These are phyloP conservation scores for Axis porcinus DNA, from an alignment of 2,113 vertebrate species.

Conservation along the genomic window DNA sequence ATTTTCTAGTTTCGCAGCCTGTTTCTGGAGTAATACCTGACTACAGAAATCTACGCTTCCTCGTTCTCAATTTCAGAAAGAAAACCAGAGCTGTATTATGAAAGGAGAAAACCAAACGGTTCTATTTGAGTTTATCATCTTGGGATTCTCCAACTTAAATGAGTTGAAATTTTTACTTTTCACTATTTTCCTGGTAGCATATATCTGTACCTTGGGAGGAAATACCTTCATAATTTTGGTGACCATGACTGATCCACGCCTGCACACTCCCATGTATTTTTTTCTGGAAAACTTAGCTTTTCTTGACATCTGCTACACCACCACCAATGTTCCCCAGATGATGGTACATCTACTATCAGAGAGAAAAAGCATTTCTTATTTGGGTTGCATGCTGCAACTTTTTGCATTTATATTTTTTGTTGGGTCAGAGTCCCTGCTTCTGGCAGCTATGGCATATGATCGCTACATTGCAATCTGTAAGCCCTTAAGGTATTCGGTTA, in stretches of 20 bases:
- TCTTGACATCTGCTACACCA: slow-evolving; percentile 47
- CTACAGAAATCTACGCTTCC: background rate
- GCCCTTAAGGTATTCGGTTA: slow-evolving; percentile 31
- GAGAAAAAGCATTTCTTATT: slow-evolving; percentile 12
- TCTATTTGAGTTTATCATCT: slow-evolving; percentile 27
- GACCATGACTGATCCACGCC: background rate
- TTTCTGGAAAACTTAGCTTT: slow-evolving; percentile 33
- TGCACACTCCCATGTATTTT: slow-evolving; percentile 38
- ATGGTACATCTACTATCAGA: slow-evolving; percentile 19
- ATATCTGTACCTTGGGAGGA: slow-evolving; percentile 15
- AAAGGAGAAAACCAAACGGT: slow-evolving; percentile 4
- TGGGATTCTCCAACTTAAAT: slow-evolving; percentile 22
- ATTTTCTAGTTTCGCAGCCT: background rate
- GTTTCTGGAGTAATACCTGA: background rate
- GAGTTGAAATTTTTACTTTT: slow-evolving; percentile 13
- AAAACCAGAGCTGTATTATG: background rate
- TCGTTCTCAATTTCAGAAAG: background rate
- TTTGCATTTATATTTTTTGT: slow-evolving; percentile 54
- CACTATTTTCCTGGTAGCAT: background rate
- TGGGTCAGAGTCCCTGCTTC: slow-evolving; percentile 21
- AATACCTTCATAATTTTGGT: slow-evolving; percentile 37
- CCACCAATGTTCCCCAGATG: slow-evolving; percentile 36
- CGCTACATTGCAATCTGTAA: slow-evolving; percentile 57
- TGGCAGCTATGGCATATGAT: slow-evolving; percentile 60
- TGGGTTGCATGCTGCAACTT: slow-evolving; percentile 27